phyloP scores from a whole-genome alignment of 2,113 vertebrate species.

The Solea senegalensis region DNA sequence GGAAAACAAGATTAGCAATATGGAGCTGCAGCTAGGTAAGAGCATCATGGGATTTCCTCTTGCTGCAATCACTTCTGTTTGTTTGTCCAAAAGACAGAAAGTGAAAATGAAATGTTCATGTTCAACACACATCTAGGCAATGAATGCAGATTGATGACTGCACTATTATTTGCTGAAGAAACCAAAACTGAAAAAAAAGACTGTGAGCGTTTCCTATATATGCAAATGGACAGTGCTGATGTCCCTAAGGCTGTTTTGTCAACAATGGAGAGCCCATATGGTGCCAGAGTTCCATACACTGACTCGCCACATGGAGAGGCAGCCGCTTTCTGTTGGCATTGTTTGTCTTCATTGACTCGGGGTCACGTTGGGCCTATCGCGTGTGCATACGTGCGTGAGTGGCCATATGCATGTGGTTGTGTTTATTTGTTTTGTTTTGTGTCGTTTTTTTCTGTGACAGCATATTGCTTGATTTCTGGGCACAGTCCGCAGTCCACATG shows the following conservation, averaged over 20 bases:
- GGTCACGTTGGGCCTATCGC: conserved; percentile 54
- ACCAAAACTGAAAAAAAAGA: conserved; percentile 16
- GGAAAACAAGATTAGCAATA: conserved; percentile 91
- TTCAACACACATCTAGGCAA: conserved; percentile 55
- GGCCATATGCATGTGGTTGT: conserved; percentile 32
- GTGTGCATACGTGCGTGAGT: conserved; percentile 36
- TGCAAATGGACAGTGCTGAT: conserved; percentile 57
- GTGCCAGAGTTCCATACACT: conserved; percentile 52
- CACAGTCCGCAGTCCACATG: conserved; percentile 70
- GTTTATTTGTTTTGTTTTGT: conserved; percentile 45
- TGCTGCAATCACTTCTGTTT: conserved; percentile 26
- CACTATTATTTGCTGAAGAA: conserved; percentile 53
- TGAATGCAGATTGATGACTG: conserved; percentile 54
- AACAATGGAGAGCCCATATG: conserved; percentile 76
- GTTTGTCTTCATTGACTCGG: conserved; percentile 76
- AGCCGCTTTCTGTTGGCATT: conserved; percentile 50
- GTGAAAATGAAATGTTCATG: conserved; percentile 35
- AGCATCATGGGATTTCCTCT: conserved; percentile 60
- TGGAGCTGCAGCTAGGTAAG: conserved; percentile 95
- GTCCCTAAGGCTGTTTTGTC: conserved; percentile 73
- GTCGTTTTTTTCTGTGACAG: conserved; percentile 41
- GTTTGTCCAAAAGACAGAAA: conserved; percentile 51
- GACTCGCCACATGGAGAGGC: conserved; percentile 66
- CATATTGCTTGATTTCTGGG: conserved; percentile 77
- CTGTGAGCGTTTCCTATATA: conserved; percentile 48